Evolutionary conservation across 2,888 invertebrate species (phyloP).

Genomic region (Apotomis turbidana): DNA sequence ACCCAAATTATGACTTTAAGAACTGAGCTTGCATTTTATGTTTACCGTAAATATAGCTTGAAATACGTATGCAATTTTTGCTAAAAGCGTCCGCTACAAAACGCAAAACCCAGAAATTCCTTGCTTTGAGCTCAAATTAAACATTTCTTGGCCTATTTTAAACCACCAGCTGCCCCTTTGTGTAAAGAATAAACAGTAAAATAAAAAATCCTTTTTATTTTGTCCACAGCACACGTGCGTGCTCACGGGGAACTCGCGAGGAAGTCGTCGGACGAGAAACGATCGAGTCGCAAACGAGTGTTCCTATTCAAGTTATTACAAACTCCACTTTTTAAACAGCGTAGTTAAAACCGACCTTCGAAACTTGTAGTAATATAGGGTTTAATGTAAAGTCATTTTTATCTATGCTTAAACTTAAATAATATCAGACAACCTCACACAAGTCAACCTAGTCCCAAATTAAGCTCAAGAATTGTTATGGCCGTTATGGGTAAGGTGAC

Average conservation of each 20-base stretch:
- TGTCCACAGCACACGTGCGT: constrained; percentile 36
- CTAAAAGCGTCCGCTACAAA: neutral
- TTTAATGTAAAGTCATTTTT: too few species aligned
- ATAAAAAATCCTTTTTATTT: constrained; percentile 19
- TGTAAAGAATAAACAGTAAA: constrained; percentile 10
- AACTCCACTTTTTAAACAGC: too few species aligned
- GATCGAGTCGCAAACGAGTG: constrained; percentile 22
- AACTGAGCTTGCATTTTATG: too few species aligned
- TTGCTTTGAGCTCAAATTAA: constrained; percentile 38
- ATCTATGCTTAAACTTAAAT: too few species aligned
- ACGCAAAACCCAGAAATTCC: constrained; percentile 26
- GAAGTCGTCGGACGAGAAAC: constrained; percentile 8
- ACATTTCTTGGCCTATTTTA: constrained; percentile 25
- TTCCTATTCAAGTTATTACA: neutral
- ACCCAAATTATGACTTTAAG: too few species aligned
- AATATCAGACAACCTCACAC: too few species aligned
- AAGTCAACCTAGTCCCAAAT: too few species aligned
- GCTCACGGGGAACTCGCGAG: constrained; percentile 1
- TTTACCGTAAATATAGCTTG: too few species aligned
- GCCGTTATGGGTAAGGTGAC: too few species aligned
- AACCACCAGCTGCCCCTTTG: constrained; percentile 34
- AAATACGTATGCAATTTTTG: neutral
- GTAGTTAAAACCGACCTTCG: too few species aligned
- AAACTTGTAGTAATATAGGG: too few species aligned
- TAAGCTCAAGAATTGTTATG: too few species aligned